These are phyloP conservation scores for Imbricaverruca yamaguchii DNA, from an alignment of 2,888 invertebrate species.

Conservation along the genomic window DNA sequence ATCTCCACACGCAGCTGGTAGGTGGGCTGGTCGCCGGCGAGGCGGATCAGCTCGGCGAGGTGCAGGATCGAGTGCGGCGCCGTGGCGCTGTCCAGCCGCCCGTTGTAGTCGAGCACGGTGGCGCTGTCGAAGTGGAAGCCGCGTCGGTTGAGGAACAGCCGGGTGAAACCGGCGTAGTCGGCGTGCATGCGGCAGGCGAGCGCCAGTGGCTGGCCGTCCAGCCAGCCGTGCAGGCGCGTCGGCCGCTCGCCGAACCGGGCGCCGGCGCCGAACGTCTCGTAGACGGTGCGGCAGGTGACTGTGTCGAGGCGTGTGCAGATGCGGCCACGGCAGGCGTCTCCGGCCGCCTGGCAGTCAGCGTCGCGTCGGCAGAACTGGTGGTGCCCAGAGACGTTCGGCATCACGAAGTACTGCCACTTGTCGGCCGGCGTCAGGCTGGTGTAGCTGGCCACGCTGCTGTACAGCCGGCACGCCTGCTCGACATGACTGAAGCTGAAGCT, in stretches of 20 bases:
- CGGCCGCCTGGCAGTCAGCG: not conserved
- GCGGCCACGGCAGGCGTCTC: not conserved
- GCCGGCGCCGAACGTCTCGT: not conserved
- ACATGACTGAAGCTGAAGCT: not conserved
- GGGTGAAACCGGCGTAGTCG: not conserved
- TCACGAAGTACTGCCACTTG: conserved; percentile 1
- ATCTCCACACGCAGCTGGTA: not conserved
- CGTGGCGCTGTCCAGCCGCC: not conserved
- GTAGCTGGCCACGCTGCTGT: not conserved
- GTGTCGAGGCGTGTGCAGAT: not conserved
- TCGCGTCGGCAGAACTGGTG: not conserved
- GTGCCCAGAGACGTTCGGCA: not conserved
- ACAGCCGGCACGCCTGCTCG: not conserved
- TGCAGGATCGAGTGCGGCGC: not conserved
- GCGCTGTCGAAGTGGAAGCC: not conserved
- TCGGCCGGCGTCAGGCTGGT: not conserved
- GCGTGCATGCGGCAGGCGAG: not conserved
- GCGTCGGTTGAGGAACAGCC: not conserved
- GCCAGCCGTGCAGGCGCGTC: not conserved
- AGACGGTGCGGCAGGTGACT: conserved; percentile 1
- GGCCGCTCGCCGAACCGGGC: not conserved
- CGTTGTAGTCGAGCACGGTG: not conserved
- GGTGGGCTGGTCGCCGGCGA: not conserved
- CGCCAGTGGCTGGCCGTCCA: not conserved
- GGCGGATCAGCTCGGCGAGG: not conserved